Base-by-base conservation (phyloP, 2,888 invertebrate genomes). In the Cephalotes varians region DNA sequence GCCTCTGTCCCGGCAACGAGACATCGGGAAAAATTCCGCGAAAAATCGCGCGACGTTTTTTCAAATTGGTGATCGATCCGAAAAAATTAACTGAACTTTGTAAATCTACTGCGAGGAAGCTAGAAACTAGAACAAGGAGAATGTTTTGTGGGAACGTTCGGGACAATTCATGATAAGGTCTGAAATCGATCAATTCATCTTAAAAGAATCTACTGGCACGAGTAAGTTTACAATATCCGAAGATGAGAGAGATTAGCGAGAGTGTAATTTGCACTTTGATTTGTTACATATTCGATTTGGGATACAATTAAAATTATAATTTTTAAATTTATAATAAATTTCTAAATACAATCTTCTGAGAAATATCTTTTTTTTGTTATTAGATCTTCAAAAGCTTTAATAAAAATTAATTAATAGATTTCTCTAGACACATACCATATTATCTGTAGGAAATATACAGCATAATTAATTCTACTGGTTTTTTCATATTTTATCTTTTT, bases 11-110 rank as follows among this genome's bases (percentile, higher is more conserved):
- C 28, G 4, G 0, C 25, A 44, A 31, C 34, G 28, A 67, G n/a
- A 18, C 54, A 54, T 28, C 15, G n/a, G 18, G 21, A 28, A 64
- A n/a, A 54, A n/a, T 12, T 10, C 28, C 44, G 31, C 31, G 40
- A 51, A 44, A 67, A 69, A 56, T 77, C 18, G 56, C 31, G n/a
- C 54, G 40, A 54, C 40, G 54, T 67, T n/a, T 58, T 79, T 34
- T 21, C 56, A 9, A 69, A 58, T 34, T 44, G 56, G 12, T 64
- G n/a, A 25, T 9, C 51, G 21, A 40, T 10, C 4, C 21, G 1
- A 25, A 21, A 56, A 5, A 2, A 60, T 21, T 25, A 9, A 1
- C 18, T 18, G 34, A 44, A 9, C 51, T 34, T 69, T 2, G 31
- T 25, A 25, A 69, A 44, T 3, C 69, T 15, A 15, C 15, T 21